phyloP scores from a whole-genome alignment of 2,113 vertebrate genomes.

The Aix galericulata region DNA sequence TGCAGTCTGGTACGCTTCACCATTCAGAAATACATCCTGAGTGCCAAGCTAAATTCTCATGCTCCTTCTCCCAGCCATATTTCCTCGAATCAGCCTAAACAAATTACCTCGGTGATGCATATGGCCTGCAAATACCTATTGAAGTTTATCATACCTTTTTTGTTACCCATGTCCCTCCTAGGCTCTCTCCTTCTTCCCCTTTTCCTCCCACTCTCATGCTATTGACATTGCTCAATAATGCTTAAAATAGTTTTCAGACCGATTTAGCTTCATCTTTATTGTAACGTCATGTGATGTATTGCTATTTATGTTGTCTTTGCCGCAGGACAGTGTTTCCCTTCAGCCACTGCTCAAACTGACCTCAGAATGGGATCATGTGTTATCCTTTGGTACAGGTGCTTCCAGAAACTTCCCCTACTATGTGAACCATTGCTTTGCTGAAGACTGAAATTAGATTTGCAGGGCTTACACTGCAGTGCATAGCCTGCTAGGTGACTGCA shows the following conservation, averaged over 20 bases:
- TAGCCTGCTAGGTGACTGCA: not conserved
- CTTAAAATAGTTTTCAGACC: not conserved
- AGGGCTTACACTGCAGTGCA: fast-evolving
- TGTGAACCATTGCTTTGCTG: not conserved
- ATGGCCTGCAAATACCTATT: not conserved
- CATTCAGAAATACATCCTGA: not conserved
- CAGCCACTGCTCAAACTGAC: not conserved
- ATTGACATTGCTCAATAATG: not conserved
- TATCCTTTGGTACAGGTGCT: not conserved
- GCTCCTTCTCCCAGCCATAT: not conserved
- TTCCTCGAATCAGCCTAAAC: conserved; percentile 1
- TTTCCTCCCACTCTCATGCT: not conserved
- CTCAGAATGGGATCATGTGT: fast-evolving
- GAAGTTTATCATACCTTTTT: not conserved
- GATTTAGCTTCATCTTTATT: not conserved
- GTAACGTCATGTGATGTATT: not conserved
- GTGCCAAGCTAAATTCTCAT: not conserved
- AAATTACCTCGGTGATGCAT: not conserved
- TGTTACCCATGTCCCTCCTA: not conserved
- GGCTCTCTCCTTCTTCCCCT: not conserved
- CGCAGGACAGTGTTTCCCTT: not conserved
- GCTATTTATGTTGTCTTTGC: not conserved
- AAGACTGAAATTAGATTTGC: not conserved
- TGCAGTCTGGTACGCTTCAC: not conserved
- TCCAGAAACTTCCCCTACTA: not conserved